These are phyloP conservation scores for Cecropterus lyciades DNA, from an alignment of 1,140 invertebrate genomes.

Conservation along the genomic window DNA sequence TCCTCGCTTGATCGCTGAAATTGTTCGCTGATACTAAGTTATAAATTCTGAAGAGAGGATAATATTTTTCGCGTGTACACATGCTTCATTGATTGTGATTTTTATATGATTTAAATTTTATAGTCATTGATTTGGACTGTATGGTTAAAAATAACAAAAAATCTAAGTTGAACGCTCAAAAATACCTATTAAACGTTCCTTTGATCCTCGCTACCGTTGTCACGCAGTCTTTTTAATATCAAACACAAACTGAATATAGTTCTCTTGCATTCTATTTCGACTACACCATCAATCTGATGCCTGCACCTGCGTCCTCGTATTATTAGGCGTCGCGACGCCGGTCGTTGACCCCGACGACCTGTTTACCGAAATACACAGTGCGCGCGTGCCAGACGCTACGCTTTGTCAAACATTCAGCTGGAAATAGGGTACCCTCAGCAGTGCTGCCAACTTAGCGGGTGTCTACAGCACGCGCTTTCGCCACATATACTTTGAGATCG, in stretches of 20 bases:
- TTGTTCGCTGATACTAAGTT: background rate
- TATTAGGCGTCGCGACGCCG: constrained; percentile 73
- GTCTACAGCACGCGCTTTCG: background rate
- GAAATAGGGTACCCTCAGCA: constrained; percentile 33
- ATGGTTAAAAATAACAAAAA: too few species aligned
- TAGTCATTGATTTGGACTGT: too few species aligned
- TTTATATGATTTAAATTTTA: background rate
- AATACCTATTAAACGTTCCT: background rate
- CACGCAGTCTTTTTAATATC: constrained; percentile 30
- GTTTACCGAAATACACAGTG: constrained; percentile 71
- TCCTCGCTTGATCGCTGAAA: background rate
- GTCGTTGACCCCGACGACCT: constrained; percentile 68
- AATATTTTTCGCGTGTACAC: background rate
- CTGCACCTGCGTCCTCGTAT: constrained; percentile 65
- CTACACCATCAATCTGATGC: constrained; percentile 40
- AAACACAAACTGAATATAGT: constrained; percentile 24
- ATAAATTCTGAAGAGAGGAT: background rate
- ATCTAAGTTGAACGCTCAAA: background rate
- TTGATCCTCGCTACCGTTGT: background rate
- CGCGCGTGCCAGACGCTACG: constrained; percentile 52
- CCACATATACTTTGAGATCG: background rate
- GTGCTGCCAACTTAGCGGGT: constrained; percentile 15
- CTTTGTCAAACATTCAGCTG: constrained; percentile 40
- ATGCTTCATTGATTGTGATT: background rate
- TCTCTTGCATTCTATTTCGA: constrained; percentile 37